Conservation (phyloP, 92 coral and sea anemone genomes). For the Palythoa grandis region DNA sequence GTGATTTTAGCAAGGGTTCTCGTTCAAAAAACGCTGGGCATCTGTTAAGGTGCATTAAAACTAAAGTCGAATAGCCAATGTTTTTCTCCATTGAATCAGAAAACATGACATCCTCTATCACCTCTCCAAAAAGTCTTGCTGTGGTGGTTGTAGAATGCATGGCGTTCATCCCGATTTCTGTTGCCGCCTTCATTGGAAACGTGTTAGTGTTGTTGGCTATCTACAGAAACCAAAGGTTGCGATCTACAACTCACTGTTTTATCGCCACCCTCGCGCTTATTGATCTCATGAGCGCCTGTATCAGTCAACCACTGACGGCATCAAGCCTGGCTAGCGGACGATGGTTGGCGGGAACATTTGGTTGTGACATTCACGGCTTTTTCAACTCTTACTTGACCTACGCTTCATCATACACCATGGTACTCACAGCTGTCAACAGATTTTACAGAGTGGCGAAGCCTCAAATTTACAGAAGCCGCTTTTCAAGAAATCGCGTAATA, state of each 20-base stretch:
- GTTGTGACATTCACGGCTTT: conserved; percentile 25
- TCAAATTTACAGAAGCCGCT: conserved; percentile 5
- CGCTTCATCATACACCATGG: conserved; percentile 36
- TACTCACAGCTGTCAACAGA: conserved; percentile 26
- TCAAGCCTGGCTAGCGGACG: conserved; percentile 20
- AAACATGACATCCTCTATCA: not conserved
- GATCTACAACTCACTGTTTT: conserved; percentile 32
- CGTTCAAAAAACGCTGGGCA: not conserved
- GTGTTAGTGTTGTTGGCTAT: conserved; percentile 25
- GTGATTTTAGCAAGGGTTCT: not conserved
- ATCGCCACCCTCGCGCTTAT: conserved; percentile 21
- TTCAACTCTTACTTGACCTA: conserved; percentile 35
- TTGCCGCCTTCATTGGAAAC: conserved; percentile 14
- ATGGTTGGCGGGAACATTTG: conserved; percentile 11
- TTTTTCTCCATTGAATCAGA: not conserved
- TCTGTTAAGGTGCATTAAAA: not conserved
- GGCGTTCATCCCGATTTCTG: conserved; percentile 1
- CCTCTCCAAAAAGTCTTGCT: not conserved
- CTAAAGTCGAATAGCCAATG: not conserved
- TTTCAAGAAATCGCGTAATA: conserved; percentile 20
- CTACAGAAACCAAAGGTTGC: conserved; percentile 30
- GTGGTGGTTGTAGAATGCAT: not conserved
- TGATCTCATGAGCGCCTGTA: conserved; percentile 27
- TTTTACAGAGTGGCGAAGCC: conserved; percentile 20
- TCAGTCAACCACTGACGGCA: conserved; percentile 17